Evolutionary conservation across 2,113 vertebrate species (phyloP), one percentile per base, ranked within the genome.

Genomic region (Perccottus glenii): DNA sequence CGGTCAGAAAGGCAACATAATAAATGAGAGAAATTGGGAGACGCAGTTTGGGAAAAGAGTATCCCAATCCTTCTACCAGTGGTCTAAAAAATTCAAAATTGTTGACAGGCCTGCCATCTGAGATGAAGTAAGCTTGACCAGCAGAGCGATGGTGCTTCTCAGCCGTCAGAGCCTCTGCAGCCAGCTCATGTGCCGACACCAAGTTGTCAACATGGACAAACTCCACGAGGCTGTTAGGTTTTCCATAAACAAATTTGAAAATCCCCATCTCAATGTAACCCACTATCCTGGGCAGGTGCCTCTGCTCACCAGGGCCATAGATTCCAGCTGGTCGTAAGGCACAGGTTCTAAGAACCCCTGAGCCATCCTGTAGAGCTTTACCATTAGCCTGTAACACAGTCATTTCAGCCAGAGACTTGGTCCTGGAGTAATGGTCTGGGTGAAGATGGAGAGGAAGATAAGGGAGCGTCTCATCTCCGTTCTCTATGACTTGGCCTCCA

Each of bases 11-110:
- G 2, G 97, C 95, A 14, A 96, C 90, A 35, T 91, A 88, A 80
- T 97, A 98, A 62, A 99, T 69, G 1, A 99, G 80, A 5, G 83
- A 75, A 45, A 99, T 15, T 0, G 97, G 96, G 6, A 99, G 87
- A 12, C 94, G 93, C 3, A 88, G 3, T 2, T 86, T 94, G 0
- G 96, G 98, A 85, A 96, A 98, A 0, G 80, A 44, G 67, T 98
- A 98, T 47, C 96, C 96, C 60, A 99, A 74, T 11, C 95, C 96
- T 84, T 98, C 96, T 0, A 98, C 94, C 0, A 99, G 80, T 0
- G 97, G 96, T 55, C 93, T 88, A 82, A 98, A 95, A 86, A 99
- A 99, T 58, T 99, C 95, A 56, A 99, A 99, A 79, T 95, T 99
- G 84, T 98, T 98, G 42, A 98, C 86, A 0, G 97, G 96, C 16